phyloP scores from a whole-genome alignment of 2,797 vertebrate genomes.

The Lepidocolaptes lacrymiger region DNA sequence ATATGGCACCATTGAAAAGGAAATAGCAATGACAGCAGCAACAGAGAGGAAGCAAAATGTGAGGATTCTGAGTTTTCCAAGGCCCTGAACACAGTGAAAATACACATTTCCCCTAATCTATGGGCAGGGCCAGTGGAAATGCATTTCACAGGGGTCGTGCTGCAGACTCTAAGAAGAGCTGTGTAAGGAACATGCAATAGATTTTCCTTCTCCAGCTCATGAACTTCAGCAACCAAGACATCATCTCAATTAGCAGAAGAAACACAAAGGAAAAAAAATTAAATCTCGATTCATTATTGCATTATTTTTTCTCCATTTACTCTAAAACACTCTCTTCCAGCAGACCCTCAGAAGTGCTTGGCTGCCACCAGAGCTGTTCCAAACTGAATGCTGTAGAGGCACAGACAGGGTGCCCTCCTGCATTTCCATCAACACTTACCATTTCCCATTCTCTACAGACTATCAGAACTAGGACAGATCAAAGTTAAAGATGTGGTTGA shows the following conservation, averaged over 20 bases:
- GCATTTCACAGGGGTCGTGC: not conserved
- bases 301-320: not conserved
- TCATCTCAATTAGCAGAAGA: not conserved
- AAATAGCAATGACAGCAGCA: not conserved
- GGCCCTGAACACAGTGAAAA: not conserved
- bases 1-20: rapidly evolving
- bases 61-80: not conserved
- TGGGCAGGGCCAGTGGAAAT: not conserved
- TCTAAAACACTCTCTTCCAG: not conserved
- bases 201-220: not conserved
- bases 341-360: not conserved
- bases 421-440: not conserved
- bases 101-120: not conserved
- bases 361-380: not conserved
- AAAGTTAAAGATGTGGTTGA: not conserved
- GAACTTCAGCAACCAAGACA: not conserved
- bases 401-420: not conserved
- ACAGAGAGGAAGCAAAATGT: rapidly evolving
- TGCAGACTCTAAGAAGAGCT: not conserved
- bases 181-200: not conserved
- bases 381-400: rapidly evolving
- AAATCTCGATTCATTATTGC: not conserved
- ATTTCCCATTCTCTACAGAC: not conserved
- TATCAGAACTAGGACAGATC: not conserved
- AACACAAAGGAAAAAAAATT: not conserved